Evolutionary conservation across 2,888 invertebrate species (phyloP), one percentile per base, ranked within the genome.

Genomic region (Polydrusus tereticollis): DNA sequence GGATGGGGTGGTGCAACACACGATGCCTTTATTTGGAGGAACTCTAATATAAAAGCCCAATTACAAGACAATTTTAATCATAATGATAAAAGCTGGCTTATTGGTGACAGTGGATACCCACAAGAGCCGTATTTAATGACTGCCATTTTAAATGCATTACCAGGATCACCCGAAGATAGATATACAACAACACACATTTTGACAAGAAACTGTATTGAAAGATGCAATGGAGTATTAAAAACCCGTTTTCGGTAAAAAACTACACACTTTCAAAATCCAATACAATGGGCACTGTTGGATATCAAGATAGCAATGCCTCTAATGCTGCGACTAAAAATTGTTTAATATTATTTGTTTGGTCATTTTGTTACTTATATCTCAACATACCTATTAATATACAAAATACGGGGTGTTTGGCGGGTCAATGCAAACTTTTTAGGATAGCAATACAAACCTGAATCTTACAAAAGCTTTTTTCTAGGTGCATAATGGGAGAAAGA

Each of bases 1-100:
- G 18, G 45, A 21, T 41, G 41, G 41, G 60, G 60, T 20, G 60
- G 60, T n/a, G 38, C 60, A 23, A 41, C 43, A 10, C 60, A 58
- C 41, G 60, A 60, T 60, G 18, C 60, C 3, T 60, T 60, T 60
- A 60, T 60, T 20, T 60, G 7, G 43, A 60, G n/a, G n/a, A n/a
- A n/a, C n/a, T n/a, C n/a, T n/a, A n/a, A n/a, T n/a, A n/a, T n/a
- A n/a, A n/a, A n/a, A n/a, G n/a, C n/a, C n/a, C n/a, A n/a, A n/a
- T n/a, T n/a, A n/a, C 29, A 8, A 38, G 38, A n/a, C 4, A 38
- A 38, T 12, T 38, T 38, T 12, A 38, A 38, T 38, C 8, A 38
- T 38, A 12, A 12, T 10, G 38, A 38, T 5, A 5, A 38, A 38
- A 12, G 38, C 6, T 38, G 38, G 38, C 38, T 38, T 2, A 38